These are phyloP conservation scores for Tenualosa thibaudeaui DNA, from an alignment of 2,797 vertebrate genomes.

Conservation along the genomic window DNA sequence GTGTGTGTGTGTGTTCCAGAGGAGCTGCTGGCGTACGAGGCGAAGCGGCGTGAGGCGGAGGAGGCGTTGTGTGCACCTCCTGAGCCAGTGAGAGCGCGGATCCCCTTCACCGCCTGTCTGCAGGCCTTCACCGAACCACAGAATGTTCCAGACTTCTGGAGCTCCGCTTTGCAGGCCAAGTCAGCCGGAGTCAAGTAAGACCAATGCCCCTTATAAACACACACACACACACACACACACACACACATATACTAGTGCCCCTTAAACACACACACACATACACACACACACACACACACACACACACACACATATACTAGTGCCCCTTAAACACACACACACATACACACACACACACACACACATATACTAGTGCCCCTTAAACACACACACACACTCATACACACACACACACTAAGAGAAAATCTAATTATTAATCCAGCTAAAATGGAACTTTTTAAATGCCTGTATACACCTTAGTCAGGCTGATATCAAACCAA, in stretches of 20 bases:
- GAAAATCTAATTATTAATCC: no score
- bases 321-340: neutral
- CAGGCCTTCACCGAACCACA: slow-evolving; percentile 95
- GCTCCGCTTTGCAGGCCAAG: slow-evolving; percentile 96
- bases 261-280: neutral
- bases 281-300: neutral
- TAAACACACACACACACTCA: neutral
- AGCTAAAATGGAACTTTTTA: no score
- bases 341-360: slow-evolving; percentile 1
- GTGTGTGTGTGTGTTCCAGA: slow-evolving; percentile 68
- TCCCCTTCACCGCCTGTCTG: slow-evolving; percentile 94
- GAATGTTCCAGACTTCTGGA: slow-evolving; percentile 97
- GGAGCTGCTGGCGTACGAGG: slow-evolving; percentile 89
- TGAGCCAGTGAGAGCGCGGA: slow-evolving; percentile 86
- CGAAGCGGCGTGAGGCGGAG: slow-evolving; percentile 88
- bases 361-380: no score
- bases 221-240: neutral
- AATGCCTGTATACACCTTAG: no score
- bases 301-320: neutral
- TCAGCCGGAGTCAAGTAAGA: slow-evolving; percentile 96
- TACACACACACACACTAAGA: no score
- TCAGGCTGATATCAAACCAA: no score
- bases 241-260: no score
- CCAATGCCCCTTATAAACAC: neutral
- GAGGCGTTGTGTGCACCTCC: slow-evolving; percentile 82